A percentile compares a stretch with the other conserved stretches of the same genome.
Conservation (phyloP, 2,113 vertebrate genomes). For the Microcebus jonahi region DNA sequence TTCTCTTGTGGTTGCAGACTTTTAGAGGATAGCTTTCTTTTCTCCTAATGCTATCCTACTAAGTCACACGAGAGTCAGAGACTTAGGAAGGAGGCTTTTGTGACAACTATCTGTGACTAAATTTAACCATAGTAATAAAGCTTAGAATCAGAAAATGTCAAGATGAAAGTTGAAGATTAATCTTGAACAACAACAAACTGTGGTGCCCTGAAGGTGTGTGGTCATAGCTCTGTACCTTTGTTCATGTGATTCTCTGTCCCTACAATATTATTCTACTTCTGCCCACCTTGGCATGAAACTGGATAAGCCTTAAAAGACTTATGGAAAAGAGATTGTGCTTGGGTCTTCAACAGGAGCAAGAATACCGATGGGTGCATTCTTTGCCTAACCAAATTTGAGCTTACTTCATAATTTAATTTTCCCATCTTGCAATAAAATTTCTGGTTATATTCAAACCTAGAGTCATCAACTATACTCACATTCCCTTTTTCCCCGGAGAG, state of each 20-base stretch:
- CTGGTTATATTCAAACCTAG: not conserved
- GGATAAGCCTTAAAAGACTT: not conserved
- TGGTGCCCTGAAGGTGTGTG: not conserved
- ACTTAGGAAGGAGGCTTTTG: not conserved
- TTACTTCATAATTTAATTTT: not conserved
- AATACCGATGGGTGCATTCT: not conserved
- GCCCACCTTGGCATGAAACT: not conserved
- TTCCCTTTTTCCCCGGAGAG: not conserved
- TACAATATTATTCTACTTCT: not conserved
- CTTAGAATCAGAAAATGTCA: not conserved
- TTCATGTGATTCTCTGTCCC: not conserved
- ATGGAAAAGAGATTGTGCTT: not conserved
- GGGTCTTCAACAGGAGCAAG: not conserved
- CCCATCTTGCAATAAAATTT: not conserved
- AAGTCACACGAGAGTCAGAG: not conserved
- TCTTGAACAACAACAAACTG: not conserved
- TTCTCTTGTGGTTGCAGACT: not conserved
- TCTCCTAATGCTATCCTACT: not conserved
- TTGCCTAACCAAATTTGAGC: not conserved
- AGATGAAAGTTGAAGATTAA: not conserved
- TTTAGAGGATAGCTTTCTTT: not conserved
- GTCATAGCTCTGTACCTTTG: not conserved
- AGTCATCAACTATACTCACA: not conserved
- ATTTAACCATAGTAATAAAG: not conserved
- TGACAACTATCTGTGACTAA: not conserved